These are phyloP conservation scores for Rhogogaster chlorosoma DNA, from an alignment of 2,888 invertebrate genomes.

Conservation along the genomic window DNA sequence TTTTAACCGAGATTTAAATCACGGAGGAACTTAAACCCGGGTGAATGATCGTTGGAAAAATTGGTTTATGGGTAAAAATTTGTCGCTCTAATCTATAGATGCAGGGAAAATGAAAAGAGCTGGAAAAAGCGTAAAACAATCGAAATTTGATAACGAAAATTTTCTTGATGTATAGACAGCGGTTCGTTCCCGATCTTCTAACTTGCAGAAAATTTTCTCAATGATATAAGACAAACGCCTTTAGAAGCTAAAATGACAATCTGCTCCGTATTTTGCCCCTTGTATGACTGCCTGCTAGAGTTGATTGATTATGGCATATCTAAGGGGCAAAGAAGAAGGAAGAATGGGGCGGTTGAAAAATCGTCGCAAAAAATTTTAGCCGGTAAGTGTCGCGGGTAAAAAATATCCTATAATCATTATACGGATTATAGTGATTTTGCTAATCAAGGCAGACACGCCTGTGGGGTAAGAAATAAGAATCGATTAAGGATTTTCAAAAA, in stretches of 20 bases:
- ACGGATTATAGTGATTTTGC: not conserved
- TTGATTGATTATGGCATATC: constrained; percentile 33
- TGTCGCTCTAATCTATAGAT: not conserved
- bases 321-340: not conserved
- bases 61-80: not conserved
- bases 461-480: not conserved
- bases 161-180: too few species aligned
- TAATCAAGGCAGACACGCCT: not conserved
- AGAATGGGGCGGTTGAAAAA: not conserved
- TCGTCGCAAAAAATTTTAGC: not conserved
- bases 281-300: not conserved
- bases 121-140: not conserved
- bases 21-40: not conserved
- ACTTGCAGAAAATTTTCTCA: not conserved
- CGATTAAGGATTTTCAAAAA: not conserved
- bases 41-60: not conserved
- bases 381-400: not conserved
- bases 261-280: not conserved
- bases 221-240: not conserved
- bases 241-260: constrained; percentile 9
- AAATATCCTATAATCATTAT: not conserved
- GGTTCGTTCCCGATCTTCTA: not conserved
- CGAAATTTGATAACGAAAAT: not conserved
- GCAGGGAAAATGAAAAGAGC: not conserved
- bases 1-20: constrained; percentile 8